Conservation (phyloP, 2,888 invertebrate species). For the Tigriopus californicus region DNA sequence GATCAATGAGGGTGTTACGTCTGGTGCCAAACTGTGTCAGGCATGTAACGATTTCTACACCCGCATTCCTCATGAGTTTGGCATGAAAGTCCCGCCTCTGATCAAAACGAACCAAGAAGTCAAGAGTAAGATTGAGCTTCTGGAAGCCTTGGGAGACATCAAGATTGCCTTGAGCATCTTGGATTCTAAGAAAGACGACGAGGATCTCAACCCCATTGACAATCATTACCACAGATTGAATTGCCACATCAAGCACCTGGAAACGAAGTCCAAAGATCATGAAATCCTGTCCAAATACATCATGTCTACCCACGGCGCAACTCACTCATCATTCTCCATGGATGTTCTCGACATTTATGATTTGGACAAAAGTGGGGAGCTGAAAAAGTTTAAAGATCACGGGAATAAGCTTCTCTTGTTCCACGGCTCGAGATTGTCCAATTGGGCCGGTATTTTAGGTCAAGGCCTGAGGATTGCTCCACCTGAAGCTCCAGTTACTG, state of each 20-base stretch:
- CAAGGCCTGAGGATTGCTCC: constrained; percentile 89
- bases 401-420: constrained; percentile 71
- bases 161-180: constrained; percentile 41
- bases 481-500: constrained; percentile 84
- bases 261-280: not conserved
- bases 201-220: constrained; percentile 46
- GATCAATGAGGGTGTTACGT: constrained; percentile 20
- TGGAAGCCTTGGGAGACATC: constrained; percentile 80
- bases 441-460: constrained; percentile 83
- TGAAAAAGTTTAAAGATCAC: constrained; percentile 56
- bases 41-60: constrained; percentile 35
- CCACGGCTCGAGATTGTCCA: constrained; percentile 90
- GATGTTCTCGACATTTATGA: constrained; percentile 39
- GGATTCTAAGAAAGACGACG: constrained; percentile 28
- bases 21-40: constrained; percentile 25
- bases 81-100: constrained; percentile 29
- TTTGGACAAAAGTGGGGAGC: constrained; percentile 16
- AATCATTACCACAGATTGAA: constrained; percentile 70
- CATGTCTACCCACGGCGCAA: constrained; percentile 73
- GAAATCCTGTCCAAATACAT: constrained; percentile 43
- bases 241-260: constrained; percentile 27
- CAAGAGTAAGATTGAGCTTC: constrained; percentile 53
- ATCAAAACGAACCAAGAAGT: constrained; percentile 27
- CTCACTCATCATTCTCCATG: constrained; percentile 55
- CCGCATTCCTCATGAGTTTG: constrained; percentile 84